Percentiles rank a stretch among this genome's conserved stretches.
Conservation (phyloP, 1,140 invertebrate species). For the Chironomus striatipennis region DNA sequence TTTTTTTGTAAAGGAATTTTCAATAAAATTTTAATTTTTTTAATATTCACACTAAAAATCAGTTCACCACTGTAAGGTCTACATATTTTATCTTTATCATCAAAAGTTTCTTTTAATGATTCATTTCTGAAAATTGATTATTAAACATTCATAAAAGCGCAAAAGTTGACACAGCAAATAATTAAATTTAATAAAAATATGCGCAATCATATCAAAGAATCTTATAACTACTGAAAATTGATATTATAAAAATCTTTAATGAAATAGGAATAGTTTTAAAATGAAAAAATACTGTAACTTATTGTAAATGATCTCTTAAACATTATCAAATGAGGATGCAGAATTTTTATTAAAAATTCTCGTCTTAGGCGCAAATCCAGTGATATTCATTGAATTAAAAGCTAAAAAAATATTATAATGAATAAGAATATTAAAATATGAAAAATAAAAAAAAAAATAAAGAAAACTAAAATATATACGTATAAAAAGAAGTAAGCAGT, state of each 20-base stretch:
- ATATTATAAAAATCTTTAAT: background rate
- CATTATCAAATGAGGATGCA: background rate
- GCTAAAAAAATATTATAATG: background rate
- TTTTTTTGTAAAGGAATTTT: too few species aligned
- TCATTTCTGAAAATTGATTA: too few species aligned
- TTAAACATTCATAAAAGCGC: background rate
- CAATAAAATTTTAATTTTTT: too few species aligned
- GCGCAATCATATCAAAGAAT: conserved; percentile 20
- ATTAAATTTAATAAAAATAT: background rate
- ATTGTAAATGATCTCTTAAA: background rate
- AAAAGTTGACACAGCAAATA: background rate
- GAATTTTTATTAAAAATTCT: too few species aligned
- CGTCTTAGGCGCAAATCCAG: background rate
- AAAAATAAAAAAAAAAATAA: too few species aligned
- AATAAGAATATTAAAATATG: too few species aligned
- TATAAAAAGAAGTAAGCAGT: too few species aligned
- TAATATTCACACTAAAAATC: too few species aligned
- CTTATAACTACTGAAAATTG: background rate
- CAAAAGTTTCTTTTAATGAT: too few species aligned
- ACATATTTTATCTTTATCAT: too few species aligned
- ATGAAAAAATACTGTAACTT: background rate
- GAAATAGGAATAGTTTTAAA: background rate
- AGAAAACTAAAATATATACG: too few species aligned
- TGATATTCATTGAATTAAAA: conserved; percentile 1
- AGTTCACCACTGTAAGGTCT: too few species aligned